Base-by-base conservation (phyloP, 2,888 invertebrate species). In the Vesta saturnalis region DNA sequence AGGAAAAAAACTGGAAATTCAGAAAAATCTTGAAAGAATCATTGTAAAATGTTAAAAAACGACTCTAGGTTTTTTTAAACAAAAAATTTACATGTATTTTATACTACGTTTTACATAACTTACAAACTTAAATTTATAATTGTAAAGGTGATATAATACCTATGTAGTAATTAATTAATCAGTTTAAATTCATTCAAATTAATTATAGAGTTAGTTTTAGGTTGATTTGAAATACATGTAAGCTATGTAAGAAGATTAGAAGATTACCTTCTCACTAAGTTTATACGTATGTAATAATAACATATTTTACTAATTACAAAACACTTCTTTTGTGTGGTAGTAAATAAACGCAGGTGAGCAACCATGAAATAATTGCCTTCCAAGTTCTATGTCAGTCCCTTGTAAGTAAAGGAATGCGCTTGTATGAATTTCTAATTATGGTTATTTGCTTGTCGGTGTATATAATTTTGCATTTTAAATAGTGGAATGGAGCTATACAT, bases 351-450 rank as follows among this genome's bases (percentile, higher is more conserved):
- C 60, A 62, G 58, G 64, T 60, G 60, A 67, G 66, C 49, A 61
- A 35, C 60, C 49, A 55, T 60, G 68, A 64, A 68, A 68, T 68
- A 68, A 68, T 68, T 68, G 64, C 68, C 60, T 52, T 64, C 64
- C 67, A 35, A 60, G 64, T 60, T 68, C 56, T 64, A 62, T 67
- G 64, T 68, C 68, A 64, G 68, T 68, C 60, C 68, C 68, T 55
- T 68, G 68, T 68, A 64, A 68, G 64, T 43, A 64, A 60, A 68
- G 68, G 64, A 64, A 68, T 68, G 68, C 57, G 64, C 68, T 68
- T 68, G 68, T 68, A 68, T 68, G 68, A 68, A 68, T 68, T 68
- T 68, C 68, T 68, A 68, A 68, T 68, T 68, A 68, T 64, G 64
- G 68, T 68, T 68, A 68, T 68, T 68, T 68, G 60, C 64, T 49